Conservation (phyloP, 1,140 invertebrate species). For the Onthophagus taurus region DNA sequence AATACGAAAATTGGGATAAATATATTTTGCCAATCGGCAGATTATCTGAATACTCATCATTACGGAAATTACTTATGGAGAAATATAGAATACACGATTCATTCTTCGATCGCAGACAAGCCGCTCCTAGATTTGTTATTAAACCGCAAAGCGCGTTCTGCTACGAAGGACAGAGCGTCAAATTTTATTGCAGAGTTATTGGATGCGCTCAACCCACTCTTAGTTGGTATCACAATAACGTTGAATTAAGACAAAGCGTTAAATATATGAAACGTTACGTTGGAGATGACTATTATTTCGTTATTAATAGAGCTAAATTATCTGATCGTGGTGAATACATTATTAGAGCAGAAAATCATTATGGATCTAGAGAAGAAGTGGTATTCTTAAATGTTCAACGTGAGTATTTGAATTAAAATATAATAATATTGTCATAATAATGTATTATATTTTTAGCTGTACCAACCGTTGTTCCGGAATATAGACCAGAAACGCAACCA, state of each 20-base stretch:
- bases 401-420: slow-evolving; percentile 40
- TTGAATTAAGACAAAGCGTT: slow-evolving; percentile 91
- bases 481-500: slow-evolving; percentile 61
- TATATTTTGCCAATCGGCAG: slow-evolving; percentile 90
- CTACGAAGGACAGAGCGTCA: slow-evolving; percentile 94
- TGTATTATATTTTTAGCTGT: slow-evolving; percentile 49
- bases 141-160: slow-evolving; percentile 90
- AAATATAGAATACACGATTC: slow-evolving; percentile 95
- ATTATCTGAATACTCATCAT: slow-evolving; percentile 91
- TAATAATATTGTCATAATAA: slow-evolving; percentile 4
- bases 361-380: slow-evolving; percentile 91
- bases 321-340: slow-evolving; percentile 96
- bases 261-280: slow-evolving; percentile 99
- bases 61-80: slow-evolving; percentile 92
- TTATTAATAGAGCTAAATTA: slow-evolving; percentile 90
- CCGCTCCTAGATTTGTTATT: slow-evolving; percentile 94
- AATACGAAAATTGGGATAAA: slow-evolving; percentile 86
- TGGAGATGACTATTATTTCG: slow-evolving; percentile 94
- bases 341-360: slow-evolving; percentile 95
- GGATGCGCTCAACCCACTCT: slow-evolving; percentile 89
- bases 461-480: slow-evolving; percentile 70
- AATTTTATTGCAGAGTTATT: slow-evolving; percentile 94
- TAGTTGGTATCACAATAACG: slow-evolving; percentile 90
- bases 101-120: slow-evolving; percentile 93
- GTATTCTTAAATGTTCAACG: slow-evolving; percentile 97